Evolutionary conservation across 2,113 vertebrate species (phyloP).

Genomic region (Propithecus coquereli): DNA sequence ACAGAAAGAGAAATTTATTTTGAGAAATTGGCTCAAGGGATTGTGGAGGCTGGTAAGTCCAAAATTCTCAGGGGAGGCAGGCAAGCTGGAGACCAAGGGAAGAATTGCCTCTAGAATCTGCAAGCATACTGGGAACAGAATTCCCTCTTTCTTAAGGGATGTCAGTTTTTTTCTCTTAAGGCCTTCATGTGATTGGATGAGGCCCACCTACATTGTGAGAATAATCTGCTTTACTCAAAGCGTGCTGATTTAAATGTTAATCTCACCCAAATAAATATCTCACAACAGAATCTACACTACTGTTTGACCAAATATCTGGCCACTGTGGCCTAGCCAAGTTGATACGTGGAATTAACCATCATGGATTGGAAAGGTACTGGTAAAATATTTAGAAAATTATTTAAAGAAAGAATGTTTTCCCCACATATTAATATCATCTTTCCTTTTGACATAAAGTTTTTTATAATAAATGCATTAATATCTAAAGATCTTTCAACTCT

Average conservation of each 20-base stretch:
- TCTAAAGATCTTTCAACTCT: background rate
- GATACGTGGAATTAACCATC: background rate
- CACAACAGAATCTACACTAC: background rate
- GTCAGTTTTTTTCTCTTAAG: background rate
- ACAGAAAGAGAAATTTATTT: background rate
- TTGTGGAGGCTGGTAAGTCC: background rate
- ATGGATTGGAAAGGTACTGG: background rate
- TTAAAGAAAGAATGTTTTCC: background rate
- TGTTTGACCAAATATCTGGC: background rate
- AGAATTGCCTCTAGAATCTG: background rate
- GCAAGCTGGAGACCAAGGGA: background rate
- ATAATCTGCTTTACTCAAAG: background rate
- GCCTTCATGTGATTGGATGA: background rate
- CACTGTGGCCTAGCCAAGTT: background rate
- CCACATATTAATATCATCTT: background rate
- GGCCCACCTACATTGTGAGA: background rate
- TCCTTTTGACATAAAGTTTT: background rate
- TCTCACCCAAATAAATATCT: background rate
- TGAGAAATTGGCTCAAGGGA: background rate
- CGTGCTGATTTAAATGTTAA: background rate
- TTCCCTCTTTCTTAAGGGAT: background rate
- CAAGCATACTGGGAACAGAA: background rate
- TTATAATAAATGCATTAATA: background rate
- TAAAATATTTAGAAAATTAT: conserved; percentile 24
- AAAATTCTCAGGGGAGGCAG: background rate